Conservation (phyloP, 2,888 invertebrate genomes). For the Troglohyphantes excavatus region DNA sequence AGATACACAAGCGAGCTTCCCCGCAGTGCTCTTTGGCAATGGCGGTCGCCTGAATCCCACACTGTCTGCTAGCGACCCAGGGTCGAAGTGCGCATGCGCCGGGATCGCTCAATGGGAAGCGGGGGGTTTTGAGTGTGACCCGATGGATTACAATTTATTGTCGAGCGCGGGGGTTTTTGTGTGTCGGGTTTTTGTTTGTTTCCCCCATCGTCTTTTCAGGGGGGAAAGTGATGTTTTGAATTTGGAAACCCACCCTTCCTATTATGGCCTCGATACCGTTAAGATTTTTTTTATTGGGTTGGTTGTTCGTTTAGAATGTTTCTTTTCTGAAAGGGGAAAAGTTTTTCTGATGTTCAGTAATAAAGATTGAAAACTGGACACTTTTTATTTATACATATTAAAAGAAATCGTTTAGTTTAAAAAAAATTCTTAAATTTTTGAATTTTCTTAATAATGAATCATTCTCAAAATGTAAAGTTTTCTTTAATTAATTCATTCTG, state of each 20-base stretch:
- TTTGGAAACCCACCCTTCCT: neutral
- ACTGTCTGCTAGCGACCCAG: neutral
- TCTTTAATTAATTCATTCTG: too few species aligned
- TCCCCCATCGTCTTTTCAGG: neutral
- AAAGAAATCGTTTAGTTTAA: too few species aligned
- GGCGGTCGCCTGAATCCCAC: neutral
- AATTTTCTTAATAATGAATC: too few species aligned
- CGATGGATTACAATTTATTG: conserved; percentile 1
- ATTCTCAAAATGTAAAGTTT: too few species aligned
- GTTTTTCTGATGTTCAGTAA: too few species aligned
- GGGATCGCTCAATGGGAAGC: neutral
- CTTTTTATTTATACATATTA: too few species aligned
- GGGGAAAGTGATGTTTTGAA: neutral
- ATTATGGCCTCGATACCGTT: neutral
- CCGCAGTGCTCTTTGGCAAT: neutral
- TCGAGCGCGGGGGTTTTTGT: neutral
- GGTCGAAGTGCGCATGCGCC: neutral
- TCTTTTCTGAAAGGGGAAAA: too few species aligned
- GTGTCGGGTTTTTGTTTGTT: neutral
- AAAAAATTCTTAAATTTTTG: too few species aligned
- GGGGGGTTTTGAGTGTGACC: neutral
- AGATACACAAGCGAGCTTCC: neutral
- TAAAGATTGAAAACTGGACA: too few species aligned
- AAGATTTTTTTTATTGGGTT: too few species aligned
- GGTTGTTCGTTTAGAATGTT: too few species aligned